Evolutionary conservation across 1,140 invertebrate genomes (phyloP).

Genomic region (Trichomalopsis sarcophagae): DNA sequence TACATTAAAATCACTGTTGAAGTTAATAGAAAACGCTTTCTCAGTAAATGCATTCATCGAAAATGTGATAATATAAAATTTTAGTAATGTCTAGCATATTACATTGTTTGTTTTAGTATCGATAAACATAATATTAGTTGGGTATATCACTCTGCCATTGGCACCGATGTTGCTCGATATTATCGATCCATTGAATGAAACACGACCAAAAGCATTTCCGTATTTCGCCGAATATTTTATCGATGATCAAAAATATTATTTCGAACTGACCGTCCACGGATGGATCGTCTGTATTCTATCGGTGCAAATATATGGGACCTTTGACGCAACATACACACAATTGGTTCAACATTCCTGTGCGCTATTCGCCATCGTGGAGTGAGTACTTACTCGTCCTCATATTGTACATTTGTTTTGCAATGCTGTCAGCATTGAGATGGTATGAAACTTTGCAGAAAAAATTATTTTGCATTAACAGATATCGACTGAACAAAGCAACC

Average conservation of each 20-base stretch:
- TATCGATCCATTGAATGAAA: conserved; percentile 28
- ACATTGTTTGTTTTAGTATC: conserved; percentile 17
- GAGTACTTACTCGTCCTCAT: too few relatives aligned
- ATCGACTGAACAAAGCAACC: neutral
- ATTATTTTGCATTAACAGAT: neutral
- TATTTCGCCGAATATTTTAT: conserved; percentile 43
- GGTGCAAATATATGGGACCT: conserved; percentile 18
- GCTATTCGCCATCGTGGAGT: neutral
- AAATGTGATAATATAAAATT: too few relatives aligned
- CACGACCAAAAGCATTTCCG: conserved; percentile 6
- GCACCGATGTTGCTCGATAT: conserved; percentile 10
- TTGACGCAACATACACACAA: conserved; percentile 1
- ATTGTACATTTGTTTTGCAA: too few relatives aligned
- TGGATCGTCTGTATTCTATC: conserved; percentile 38
- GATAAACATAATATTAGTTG: conserved; percentile 23
- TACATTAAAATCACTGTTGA: too few relatives aligned
- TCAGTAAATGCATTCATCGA: too few relatives aligned
- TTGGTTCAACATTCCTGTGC: conserved; percentile 13
- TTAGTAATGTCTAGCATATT: too few relatives aligned
- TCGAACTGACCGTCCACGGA: conserved; percentile 15
- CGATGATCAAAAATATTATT: conserved; percentile 37
- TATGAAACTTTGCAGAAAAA: too few relatives aligned
- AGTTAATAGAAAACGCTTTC: too few relatives aligned
- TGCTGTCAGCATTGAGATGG: too few relatives aligned
- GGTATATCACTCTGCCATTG: conserved; percentile 18